A percentile compares a stretch with the other conserved stretches of the same genome.
Evolutionary conservation across 1,140 invertebrate species (phyloP).

Genomic region (Meteorus sp.): DNA sequence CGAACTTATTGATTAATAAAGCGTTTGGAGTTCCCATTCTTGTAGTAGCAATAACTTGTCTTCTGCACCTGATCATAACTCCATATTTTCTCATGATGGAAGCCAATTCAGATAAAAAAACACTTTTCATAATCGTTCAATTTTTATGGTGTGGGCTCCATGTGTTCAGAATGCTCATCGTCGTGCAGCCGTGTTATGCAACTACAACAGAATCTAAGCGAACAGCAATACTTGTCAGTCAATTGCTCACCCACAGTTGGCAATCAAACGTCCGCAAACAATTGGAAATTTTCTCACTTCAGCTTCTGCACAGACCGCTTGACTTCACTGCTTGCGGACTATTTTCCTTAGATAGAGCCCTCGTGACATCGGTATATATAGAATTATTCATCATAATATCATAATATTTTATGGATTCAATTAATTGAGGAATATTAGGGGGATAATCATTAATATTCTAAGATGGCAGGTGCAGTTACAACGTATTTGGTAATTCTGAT

Average conservation of each 20-base stretch:
- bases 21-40: constrained; percentile 65
- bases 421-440: constrained; percentile 7
- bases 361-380: constrained; percentile 66
- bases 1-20: constrained; percentile 45
- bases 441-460: constrained; percentile 37
- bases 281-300: constrained; percentile 68
- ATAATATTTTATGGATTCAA: not conserved
- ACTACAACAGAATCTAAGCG: constrained; percentile 56
- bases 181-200: constrained; percentile 70
- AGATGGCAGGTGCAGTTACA: constrained; percentile 70
- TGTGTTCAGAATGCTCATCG: constrained; percentile 62
- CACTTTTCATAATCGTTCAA: constrained; percentile 60
- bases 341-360: constrained; percentile 64
- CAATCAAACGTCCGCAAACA: constrained; percentile 46
- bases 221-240: constrained; percentile 48
- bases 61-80: constrained; percentile 72
- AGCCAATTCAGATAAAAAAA: constrained; percentile 51
- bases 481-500: constrained; percentile 73
- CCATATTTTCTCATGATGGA: constrained; percentile 72
- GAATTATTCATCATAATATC: not conserved
- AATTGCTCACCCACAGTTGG: constrained; percentile 42
- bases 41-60: constrained; percentile 66
- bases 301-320: constrained; percentile 64
- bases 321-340: constrained; percentile 68
- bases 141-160: constrained; percentile 69